These are phyloP conservation scores for Eilema depressum DNA, from an alignment of 2,888 invertebrate species.

Conservation along the genomic window DNA sequence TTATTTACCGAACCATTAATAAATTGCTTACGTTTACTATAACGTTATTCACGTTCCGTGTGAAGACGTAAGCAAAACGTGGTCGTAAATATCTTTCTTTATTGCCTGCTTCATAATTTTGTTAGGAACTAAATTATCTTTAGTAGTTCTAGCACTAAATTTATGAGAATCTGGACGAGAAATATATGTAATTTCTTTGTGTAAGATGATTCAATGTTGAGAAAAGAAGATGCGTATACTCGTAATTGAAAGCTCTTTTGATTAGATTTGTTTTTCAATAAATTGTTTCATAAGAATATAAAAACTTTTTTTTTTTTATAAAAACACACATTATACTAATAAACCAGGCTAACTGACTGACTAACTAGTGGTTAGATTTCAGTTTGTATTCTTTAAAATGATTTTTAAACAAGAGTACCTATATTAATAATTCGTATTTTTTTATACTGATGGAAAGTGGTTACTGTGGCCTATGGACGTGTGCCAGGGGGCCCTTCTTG, in stretches of 20 bases:
- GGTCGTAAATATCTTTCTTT: constrained; percentile 12
- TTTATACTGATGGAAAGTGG: no score
- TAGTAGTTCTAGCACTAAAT: neutral
- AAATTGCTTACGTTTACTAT: constrained; percentile 7
- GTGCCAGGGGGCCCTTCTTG: no score
- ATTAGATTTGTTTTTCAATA: constrained; percentile 3
- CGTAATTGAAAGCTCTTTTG: neutral
- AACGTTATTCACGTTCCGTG: neutral
- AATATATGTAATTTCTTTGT: neutral
- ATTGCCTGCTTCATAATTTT: neutral
- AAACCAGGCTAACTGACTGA: no score
- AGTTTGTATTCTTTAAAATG: no score
- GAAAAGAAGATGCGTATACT: neutral
- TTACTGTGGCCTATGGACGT: no score
- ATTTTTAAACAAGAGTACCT: no score
- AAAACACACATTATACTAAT: no score
- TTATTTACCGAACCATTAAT: constrained; percentile 9
- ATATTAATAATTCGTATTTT: no score
- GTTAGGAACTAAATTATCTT: constrained; percentile 5
- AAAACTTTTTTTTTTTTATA: neutral
- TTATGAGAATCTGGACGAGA: constrained; percentile 1
- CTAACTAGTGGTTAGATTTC: no score
- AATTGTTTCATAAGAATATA: neutral
- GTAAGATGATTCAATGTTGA: neutral
- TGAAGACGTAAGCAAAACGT: neutral